Base-by-base conservation (phyloP, 2,113 vertebrate genomes). In the Raja brachyura region DNA sequence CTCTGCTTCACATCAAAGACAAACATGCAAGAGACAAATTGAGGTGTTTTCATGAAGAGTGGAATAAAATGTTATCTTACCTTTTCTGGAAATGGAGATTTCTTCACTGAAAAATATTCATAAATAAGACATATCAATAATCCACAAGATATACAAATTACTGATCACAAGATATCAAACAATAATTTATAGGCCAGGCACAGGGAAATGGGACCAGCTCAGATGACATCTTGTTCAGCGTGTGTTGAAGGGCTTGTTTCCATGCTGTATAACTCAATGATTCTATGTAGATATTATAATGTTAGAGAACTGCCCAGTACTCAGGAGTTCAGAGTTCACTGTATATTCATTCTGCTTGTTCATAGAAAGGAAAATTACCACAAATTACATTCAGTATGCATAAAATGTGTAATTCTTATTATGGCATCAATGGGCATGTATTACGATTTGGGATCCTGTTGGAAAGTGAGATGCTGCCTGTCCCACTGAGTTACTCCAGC, bases 41-140 rank as follows among this genome's bases (percentile, higher is more conserved):
- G 61, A 0, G 56, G 92, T 61, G 73, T 25, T 93, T 61, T 63
- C 28, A 56, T 5, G 13, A 61, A 92, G 14, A 79, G 61, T 6
- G 33, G n/a, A 5, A 39, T 63, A 61, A 93, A 20, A 33, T 20
- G 0, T 0, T 74, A 93, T 25, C 93, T 95, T 95, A 97, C 97
- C 96, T 97, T 97, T 59, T 97, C 96, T 93, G 96, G 93, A 94
- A 95, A 63, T 0, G 5, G 0, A 13, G 94, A 94, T 93, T 95
- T 96, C 95, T 95, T 96, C 79, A 95, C 97, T 97, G 94, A 77
- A 95, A 96, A 94, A 0, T 63, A 54, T 63, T 73, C 59, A 54
- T 74, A 48, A 92, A 92, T 90, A 54, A 1, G 10, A 28, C 25
- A 31, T 48, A 68, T 66, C 22, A 90, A 74, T 28, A 11, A 25